Evolutionary conservation across 1,140 invertebrate species (phyloP).

Genomic region (Centruroides vittatus): DNA sequence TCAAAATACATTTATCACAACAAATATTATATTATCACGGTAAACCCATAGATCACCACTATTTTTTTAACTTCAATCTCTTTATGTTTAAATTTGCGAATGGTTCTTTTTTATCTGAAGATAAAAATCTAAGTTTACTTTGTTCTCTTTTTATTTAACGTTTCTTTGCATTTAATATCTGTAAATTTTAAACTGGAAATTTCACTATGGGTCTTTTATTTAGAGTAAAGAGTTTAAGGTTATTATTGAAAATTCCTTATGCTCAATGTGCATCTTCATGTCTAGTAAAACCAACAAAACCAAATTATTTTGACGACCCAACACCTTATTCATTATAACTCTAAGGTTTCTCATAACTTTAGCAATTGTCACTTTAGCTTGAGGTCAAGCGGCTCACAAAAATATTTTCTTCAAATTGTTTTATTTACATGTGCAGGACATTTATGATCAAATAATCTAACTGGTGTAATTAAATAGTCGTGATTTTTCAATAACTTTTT

Average conservation of each 20-base stretch:
- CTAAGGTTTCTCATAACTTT: conserved; percentile 53
- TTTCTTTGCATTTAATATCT: conserved; percentile 56
- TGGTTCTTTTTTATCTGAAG: no score
- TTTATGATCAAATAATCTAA: conserved; percentile 76
- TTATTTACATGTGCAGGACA: conserved; percentile 57
- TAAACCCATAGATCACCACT: no score
- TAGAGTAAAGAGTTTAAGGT: conserved; percentile 71
- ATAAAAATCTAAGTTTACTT: conserved; percentile 16
- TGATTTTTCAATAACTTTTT: conserved; percentile 77
- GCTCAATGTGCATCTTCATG: conserved; percentile 77
- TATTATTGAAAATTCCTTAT: conserved; percentile 78
- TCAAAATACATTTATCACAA: no score
- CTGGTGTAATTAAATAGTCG: conserved; percentile 77
- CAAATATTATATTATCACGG: no score
- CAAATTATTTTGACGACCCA: conserved; percentile 76
- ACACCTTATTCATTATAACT: conserved; percentile 41
- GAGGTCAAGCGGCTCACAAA: conserved; percentile 23
- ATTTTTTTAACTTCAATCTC: no score
- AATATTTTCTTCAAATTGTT: conserved; percentile 50
- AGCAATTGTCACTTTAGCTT: conserved; percentile 46
- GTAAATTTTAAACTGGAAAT: conserved; percentile 90
- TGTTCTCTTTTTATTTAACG: conserved; percentile 52
- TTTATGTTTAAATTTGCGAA: no score
- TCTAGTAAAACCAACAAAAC: conserved; percentile 73
- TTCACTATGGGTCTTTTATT: conserved; percentile 86